phyloP scores from a whole-genome alignment of 2,797 vertebrate genomes.

The Enteromius argenteus region DNA sequence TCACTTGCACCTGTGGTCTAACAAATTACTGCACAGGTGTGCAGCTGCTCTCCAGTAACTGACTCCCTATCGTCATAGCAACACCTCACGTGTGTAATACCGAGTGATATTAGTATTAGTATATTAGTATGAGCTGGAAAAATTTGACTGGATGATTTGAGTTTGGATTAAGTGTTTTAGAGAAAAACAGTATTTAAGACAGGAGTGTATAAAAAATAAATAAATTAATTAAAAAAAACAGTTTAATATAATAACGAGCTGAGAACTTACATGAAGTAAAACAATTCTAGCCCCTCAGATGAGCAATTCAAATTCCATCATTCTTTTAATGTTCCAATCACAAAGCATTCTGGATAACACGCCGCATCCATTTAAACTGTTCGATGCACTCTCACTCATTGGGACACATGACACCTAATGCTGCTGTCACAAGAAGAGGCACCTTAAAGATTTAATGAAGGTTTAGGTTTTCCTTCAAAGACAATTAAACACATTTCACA shows the following conservation, averaged over 20 bases:
- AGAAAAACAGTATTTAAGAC: neutral
- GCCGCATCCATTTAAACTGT: slow-evolving; percentile 58
- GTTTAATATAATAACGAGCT: neutral
- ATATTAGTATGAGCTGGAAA: neutral
- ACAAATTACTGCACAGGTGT: slow-evolving; percentile 48
- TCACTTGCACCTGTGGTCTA: slow-evolving; percentile 35
- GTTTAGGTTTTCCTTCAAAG: slow-evolving; percentile 72
- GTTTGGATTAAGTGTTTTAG: neutral
- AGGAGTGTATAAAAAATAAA: neutral
- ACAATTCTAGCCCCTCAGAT: neutral
- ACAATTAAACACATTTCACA: slow-evolving; percentile 63
- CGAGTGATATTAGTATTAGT: neutral
- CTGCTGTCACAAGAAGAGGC: slow-evolving; percentile 65
- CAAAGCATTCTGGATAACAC: slow-evolving; percentile 38
- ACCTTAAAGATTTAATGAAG: slow-evolving; percentile 82
- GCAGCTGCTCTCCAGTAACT: slow-evolving; percentile 71
- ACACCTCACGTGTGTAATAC: slow-evolving; percentile 62
- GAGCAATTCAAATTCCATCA: neutral
- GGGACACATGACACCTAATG: slow-evolving; percentile 64
- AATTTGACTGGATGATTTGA: neutral
- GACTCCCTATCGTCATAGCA: slow-evolving; percentile 70
- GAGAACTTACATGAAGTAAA: slow-evolving; percentile 19
- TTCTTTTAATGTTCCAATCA: neutral
- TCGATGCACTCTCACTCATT: slow-evolving; percentile 74
- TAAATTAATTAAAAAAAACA: neutral